Evolutionary conservation across 2,797 vertebrate genomes (phyloP).

Genomic region (Parauchenoglanis ngamensis): DNA sequence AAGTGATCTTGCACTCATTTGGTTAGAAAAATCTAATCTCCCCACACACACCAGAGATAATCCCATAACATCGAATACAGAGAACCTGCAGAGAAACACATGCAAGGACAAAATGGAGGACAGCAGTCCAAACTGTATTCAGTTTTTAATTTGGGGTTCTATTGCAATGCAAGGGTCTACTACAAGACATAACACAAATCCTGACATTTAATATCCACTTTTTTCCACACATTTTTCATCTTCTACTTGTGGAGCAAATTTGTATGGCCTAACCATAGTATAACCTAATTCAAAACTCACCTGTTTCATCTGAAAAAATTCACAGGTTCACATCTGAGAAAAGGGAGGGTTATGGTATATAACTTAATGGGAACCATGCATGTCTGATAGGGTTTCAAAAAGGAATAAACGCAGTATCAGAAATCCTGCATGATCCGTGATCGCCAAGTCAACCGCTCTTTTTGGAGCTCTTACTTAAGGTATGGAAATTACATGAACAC

Average conservation of each 20-base stretch:
- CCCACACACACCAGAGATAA: not conserved
- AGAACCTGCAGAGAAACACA: not conserved
- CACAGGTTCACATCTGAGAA: not conserved
- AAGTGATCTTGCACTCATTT: not conserved
- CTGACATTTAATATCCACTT: not conserved
- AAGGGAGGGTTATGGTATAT: not conserved
- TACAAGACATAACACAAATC: not conserved
- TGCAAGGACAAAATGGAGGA: not conserved
- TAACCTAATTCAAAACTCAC: not conserved
- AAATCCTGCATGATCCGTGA: not conserved
- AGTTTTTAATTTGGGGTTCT: not conserved
- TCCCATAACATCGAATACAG: not conserved
- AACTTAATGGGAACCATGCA: not conserved
- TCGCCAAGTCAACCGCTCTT: not conserved
- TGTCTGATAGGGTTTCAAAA: slow-evolving; percentile 13
- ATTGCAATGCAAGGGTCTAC: not conserved
- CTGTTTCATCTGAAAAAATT: not conserved
- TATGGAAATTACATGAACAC: not conserved
- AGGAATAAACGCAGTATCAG: not conserved
- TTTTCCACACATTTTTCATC: not conserved
- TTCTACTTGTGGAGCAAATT: not conserved
- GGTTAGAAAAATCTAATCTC: not conserved
- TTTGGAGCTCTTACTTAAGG: slow-evolving; percentile 7
- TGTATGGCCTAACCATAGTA: not conserved
- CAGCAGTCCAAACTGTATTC: not conserved